Base-by-base conservation (phyloP, 2,797 vertebrate species). In the Alcedo quadribrachys region DNA sequence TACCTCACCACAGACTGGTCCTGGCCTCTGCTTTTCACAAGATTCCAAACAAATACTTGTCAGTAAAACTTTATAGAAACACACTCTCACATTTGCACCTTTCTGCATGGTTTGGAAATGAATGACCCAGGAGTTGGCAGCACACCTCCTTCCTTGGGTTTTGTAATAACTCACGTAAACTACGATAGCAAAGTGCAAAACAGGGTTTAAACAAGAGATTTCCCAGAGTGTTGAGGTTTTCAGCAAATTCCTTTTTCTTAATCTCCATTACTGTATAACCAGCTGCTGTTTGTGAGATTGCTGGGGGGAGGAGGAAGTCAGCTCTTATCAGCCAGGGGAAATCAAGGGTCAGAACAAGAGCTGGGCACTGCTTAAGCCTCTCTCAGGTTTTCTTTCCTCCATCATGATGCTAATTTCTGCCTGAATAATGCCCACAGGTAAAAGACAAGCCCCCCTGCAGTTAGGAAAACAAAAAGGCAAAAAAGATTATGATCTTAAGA, bases 311-410 rank as follows among this genome's bases (percentile, higher is more conserved):
- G 46, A 82, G 78, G 69, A 94, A 87, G 33, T 28, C 11, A 18
- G 21, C 32, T 85, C 69, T 94, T 94, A 92, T 87, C 94, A 83
- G 89, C 13, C 43, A 5, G 27, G 43, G 63, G 35, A 82, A 90
- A 87, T 94, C 85, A 92, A 87, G 75, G 76, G 73, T 85, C 88
- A 96, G 46, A 84, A 73, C 73, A 54, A 86, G 85, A 90, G 57
- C 33, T 48, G 20, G 67, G 75, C 25, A 25, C 51, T 69, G 35
- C 43, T 83, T 87, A 78, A 89, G 10, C 68, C 46, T 81, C 71
- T 24, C 32, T 76, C 40, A 11, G 46, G 15, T 91, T 93, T 61
- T 65, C 70, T 84, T 62, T 46, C 28, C 12, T 37, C 70, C 65
- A 82, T 62, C 91, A 69, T 48, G 30, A 37, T 25, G 76, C 46